A percentile compares a stretch with the other conserved stretches of the same genome.
These are phyloP conservation scores for Tor tambroides DNA, from an alignment of 2,113 vertebrate genomes.

Conservation along the genomic window DNA sequence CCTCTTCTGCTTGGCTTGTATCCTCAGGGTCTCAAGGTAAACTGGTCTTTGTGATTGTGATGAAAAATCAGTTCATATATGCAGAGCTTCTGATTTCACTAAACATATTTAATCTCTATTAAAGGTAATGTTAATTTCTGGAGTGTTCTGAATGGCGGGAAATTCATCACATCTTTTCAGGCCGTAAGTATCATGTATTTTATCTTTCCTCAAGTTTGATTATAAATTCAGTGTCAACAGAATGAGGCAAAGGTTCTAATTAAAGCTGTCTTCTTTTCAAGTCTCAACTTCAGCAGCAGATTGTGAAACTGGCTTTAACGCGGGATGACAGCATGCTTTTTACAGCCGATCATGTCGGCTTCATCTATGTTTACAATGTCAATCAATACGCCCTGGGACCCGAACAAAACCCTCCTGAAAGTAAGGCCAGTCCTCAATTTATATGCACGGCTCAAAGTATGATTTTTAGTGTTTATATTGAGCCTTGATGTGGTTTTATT, in stretches of 20 bases:
- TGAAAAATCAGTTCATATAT: slow-evolving; percentile 10
- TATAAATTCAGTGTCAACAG: slow-evolving; percentile 1
- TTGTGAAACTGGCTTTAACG: slow-evolving; percentile 69
- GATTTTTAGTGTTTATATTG: neutral
- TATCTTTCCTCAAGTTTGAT: slow-evolving; percentile 43
- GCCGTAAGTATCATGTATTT: slow-evolving; percentile 66
- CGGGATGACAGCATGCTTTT: slow-evolving; percentile 57
- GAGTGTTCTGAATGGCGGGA: slow-evolving; percentile 67
- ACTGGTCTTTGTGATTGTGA: neutral
- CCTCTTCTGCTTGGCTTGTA: slow-evolving; percentile 66
- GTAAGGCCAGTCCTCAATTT: slow-evolving; percentile 23
- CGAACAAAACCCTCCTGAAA: slow-evolving; percentile 61
- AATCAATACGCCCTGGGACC: slow-evolving; percentile 61
- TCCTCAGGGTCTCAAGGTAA: slow-evolving; percentile 72
- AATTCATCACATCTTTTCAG: slow-evolving; percentile 71
- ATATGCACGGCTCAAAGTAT: neutral
- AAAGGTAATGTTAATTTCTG: slow-evolving; percentile 74
- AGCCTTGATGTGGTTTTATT: neutral
- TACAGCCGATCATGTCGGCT: slow-evolving; percentile 68
- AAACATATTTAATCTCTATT: neutral
- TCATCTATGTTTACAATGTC: slow-evolving; percentile 64
- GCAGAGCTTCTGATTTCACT: neutral
- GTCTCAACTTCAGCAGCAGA: slow-evolving; percentile 69
- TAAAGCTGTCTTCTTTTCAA: slow-evolving; percentile 36
- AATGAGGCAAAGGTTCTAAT: slow-evolving; percentile 3